phyloP scores from a whole-genome alignment of 2,113 vertebrate species.

The Tragelaphus strepsiceros region DNA sequence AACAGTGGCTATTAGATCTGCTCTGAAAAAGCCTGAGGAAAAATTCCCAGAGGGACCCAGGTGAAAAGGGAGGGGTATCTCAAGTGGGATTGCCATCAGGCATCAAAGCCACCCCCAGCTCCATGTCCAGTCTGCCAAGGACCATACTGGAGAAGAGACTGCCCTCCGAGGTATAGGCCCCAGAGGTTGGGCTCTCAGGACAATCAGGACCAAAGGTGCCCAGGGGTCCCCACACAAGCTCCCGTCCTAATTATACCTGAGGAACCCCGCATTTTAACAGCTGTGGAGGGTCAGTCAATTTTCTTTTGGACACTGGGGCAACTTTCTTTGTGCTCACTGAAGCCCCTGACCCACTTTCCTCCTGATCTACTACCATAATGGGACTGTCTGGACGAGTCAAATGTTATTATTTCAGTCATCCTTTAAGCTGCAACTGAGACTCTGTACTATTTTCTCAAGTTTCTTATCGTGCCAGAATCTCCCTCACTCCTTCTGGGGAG shows the following conservation, averaged over 20 bases:
- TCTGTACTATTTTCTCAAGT: not conserved
- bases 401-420: not conserved
- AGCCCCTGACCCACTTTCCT: not conserved
- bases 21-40: not conserved
- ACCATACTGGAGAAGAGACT: not conserved
- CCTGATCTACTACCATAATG: not conserved
- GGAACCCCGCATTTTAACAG: not conserved
- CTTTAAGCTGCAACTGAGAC: not conserved
- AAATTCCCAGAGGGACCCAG: not conserved
- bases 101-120: not conserved
- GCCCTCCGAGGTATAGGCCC: not conserved
- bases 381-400: not conserved
- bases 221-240: not conserved
- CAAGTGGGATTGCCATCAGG: not conserved
- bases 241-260: not conserved
- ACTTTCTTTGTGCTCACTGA: not conserved
- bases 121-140: not conserved
- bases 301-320: not conserved
- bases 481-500: not conserved
- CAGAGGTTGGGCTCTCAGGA: not conserved
- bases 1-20: not conserved
- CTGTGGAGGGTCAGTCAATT: not conserved
- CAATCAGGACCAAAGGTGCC: not conserved
- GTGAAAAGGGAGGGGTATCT: not conserved
- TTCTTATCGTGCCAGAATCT: not conserved